phyloP scores from a whole-genome alignment of 2,888 invertebrate genomes.

The Podabrus alpinus region DNA sequence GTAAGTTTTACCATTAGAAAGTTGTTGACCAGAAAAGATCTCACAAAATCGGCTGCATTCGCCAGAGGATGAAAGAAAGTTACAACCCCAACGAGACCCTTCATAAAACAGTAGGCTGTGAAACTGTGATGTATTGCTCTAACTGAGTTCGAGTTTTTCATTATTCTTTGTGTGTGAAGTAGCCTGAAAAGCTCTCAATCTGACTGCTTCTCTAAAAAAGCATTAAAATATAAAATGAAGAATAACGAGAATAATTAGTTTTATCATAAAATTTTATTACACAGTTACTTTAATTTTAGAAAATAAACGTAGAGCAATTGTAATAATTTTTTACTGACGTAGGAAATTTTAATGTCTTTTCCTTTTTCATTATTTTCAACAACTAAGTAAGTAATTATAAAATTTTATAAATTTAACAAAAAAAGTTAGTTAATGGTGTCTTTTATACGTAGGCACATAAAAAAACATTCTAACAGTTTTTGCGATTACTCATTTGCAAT shows the following conservation, averaged over 20 bases:
- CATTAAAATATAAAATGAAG: not conserved
- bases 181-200: constrained; percentile 7
- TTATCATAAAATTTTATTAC: not conserved
- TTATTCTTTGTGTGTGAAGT: constrained; percentile 11
- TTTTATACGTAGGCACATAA: not conserved
- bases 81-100: constrained; percentile 32
- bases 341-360: not conserved
- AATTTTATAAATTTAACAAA: not conserved
- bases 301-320: not conserved
- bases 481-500: no score
- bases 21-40: constrained; percentile 16
- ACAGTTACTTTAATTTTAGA: not conserved
- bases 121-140: constrained; percentile 22
- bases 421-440: not conserved
- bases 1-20: constrained; percentile 26
- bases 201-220: not conserved
- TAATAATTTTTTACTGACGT: not conserved
- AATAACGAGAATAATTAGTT: not conserved
- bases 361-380: not conserved
- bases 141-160: constrained; percentile 16
- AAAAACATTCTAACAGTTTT: not conserved
- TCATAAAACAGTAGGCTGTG: constrained; percentile 26
- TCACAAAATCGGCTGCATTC: constrained; percentile 19
- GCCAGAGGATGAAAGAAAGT: constrained; percentile 20
- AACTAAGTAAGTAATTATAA: not conserved